Conservation (phyloP, 2,888 invertebrate genomes). For the Diaprepes abbreviatus region DNA sequence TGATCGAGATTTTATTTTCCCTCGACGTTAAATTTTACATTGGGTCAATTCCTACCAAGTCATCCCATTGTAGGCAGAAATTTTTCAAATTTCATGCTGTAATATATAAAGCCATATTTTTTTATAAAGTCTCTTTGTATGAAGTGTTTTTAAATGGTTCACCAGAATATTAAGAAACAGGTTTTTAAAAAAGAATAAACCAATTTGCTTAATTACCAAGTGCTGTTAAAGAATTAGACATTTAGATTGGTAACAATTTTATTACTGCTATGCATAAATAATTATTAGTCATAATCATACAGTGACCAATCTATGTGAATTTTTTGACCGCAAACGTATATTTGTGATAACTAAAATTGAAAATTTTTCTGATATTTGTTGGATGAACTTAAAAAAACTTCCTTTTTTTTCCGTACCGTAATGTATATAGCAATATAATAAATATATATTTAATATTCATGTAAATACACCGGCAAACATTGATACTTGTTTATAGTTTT, state of each 20-base stretch:
- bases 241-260: too few relatives aligned
- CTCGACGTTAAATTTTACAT: background rate
- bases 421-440: background rate
- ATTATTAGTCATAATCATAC: too few relatives aligned
- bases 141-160: background rate
- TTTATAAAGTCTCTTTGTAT: slow-evolving; percentile 13
- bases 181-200: background rate
- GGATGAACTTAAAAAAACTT: background rate
- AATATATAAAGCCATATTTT: slow-evolving; percentile 16
- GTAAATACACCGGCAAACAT: background rate
- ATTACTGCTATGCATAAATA: too few relatives aligned
- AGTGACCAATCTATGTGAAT: too few relatives aligned
- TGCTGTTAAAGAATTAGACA: background rate
- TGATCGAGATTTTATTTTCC: background rate
- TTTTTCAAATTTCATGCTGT: slow-evolving; percentile 5
- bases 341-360: too few relatives aligned
- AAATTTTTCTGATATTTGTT: too few relatives aligned
- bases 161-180: background rate
- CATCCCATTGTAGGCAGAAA: background rate
- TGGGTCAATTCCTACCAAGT: slow-evolving; percentile 1
- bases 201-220: background rate
- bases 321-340: too few relatives aligned
- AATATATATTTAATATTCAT: background rate
- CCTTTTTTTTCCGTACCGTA: background rate
- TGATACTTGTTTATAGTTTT: background rate